A percentile compares a stretch with the other conserved stretches of the same genome.
Evolutionary conservation across 2,888 invertebrate genomes (phyloP).

Genomic region (Drosophila kanekoi): DNA sequence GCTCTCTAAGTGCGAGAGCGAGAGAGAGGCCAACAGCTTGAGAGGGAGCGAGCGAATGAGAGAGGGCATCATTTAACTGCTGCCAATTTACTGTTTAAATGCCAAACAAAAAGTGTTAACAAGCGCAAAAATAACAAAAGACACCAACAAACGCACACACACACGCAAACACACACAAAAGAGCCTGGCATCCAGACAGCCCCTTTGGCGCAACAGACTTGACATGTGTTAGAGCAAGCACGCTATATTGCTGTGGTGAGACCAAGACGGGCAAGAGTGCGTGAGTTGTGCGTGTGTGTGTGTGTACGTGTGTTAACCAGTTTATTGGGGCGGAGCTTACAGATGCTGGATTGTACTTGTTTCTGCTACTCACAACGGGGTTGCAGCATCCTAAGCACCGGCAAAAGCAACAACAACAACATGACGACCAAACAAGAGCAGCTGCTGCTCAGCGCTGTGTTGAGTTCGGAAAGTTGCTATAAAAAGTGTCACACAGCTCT

Average conservation of each 20-base stretch:
- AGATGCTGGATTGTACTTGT: constrained; percentile 39
- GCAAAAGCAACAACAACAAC: constrained; percentile 8
- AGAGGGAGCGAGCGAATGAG: constrained; percentile 17
- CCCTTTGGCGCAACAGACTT: constrained; percentile 4
- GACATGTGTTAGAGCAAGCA: constrained; percentile 39
- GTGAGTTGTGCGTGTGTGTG: constrained; percentile 25
- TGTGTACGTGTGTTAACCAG: constrained; percentile 57
- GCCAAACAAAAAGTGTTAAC: constrained; percentile 83
- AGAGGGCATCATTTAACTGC: constrained; percentile 81
- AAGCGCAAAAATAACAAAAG: constrained; percentile 75
- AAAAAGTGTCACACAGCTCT: constrained; percentile 10
- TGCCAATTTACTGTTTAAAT: constrained; percentile 85
- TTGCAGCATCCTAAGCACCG: constrained; percentile 53
- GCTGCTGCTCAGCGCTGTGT: constrained; percentile 19
- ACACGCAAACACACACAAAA: constrained; percentile 14
- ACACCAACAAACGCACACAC: constrained; percentile 42
- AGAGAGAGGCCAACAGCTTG: constrained; percentile 13
- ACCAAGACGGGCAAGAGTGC: constrained; percentile 14
- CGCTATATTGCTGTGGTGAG: constrained; percentile 38
- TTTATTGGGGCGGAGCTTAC: constrained; percentile 68
- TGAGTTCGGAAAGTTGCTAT: constrained; percentile 37
- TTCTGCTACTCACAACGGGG: constrained; percentile 44
- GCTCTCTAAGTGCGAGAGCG: constrained; percentile 2
- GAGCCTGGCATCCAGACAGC: constrained; percentile 14
- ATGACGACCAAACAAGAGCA: background rate